These are phyloP conservation scores for Umimayanthus kanabou DNA, from an alignment of 92 coral and sea anemone genomes.

Conservation along the genomic window DNA sequence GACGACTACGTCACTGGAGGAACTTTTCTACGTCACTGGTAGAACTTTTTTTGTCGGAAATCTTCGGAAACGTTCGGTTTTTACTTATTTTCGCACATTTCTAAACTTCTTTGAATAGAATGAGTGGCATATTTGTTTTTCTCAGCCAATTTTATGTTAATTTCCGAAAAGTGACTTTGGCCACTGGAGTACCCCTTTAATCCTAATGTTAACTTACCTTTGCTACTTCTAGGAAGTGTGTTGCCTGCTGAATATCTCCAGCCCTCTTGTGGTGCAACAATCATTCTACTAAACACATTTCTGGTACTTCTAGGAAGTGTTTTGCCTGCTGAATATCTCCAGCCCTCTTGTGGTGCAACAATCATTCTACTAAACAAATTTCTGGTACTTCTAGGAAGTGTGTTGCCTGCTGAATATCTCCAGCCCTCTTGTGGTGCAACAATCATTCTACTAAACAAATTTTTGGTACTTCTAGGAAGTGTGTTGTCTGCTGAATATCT, in stretches of 20 bases:
- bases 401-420: constrained; percentile 8
- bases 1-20: too few relatives aligned
- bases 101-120: too few relatives aligned
- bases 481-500: constrained; percentile 17
- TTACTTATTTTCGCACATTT: too few relatives aligned
- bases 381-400: constrained; percentile 32
- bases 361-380: neutral
- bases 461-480: neutral
- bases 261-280: constrained; percentile 18
- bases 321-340: constrained; percentile 30
- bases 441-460: neutral
- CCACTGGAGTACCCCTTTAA: too few relatives aligned
- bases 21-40: too few relatives aligned
- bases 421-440: constrained; percentile 18
- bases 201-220: constrained; percentile 11
- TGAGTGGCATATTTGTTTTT: too few relatives aligned
- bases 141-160: too few relatives aligned
- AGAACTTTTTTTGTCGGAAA: too few relatives aligned
- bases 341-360: constrained; percentile 18
- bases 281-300: neutral
- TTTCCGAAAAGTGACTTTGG: too few relatives aligned
- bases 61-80: too few relatives aligned
- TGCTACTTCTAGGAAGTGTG: constrained; percentile 26
- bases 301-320: constrained; percentile 19
- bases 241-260: constrained; percentile 28